Percentiles rank a stretch among this genome's conserved stretches.
phyloP scores from a whole-genome alignment of 2,113 vertebrate species.

The Setophaga kirtlandii region DNA sequence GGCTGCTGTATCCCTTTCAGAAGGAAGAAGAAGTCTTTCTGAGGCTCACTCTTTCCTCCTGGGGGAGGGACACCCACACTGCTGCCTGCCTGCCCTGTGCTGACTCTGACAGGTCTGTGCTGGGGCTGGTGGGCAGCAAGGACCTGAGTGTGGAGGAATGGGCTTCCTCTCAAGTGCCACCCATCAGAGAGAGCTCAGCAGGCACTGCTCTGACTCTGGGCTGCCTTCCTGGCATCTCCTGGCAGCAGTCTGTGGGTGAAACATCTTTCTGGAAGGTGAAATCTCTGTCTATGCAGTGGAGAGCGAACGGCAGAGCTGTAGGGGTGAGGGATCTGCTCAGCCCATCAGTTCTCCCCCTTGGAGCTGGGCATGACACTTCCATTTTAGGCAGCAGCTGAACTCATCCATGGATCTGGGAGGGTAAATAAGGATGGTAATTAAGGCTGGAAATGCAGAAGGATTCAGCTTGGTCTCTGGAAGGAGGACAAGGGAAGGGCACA shows the following conservation, averaged over 20 bases:
- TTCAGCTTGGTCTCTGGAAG: not conserved
- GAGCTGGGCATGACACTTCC: not conserved
- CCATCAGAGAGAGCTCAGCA: not conserved
- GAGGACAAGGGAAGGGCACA: not conserved
- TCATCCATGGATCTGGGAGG: accelerated
- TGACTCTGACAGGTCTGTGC: accelerated
- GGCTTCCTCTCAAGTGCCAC: not conserved
- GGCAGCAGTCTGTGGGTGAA: not conserved
- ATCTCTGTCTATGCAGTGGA: not conserved
- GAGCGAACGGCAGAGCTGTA: not conserved
- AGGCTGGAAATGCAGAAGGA: not conserved
- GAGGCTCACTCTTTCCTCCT: not conserved
- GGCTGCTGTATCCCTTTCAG: not conserved
- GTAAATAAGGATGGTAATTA: not conserved
- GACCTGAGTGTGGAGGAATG: not conserved
- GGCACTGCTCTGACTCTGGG: not conserved
- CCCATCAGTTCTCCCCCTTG: not conserved
- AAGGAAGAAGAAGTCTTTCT: not conserved
- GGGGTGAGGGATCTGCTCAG: not conserved
- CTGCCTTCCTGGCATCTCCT: not conserved
- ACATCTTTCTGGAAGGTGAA: not conserved
- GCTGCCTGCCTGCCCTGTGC: not conserved
- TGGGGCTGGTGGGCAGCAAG: not conserved
- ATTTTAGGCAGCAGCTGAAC: not conserved
- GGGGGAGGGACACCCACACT: not conserved